A percentile compares a stretch with the other conserved stretches of the same genome.
Evolutionary conservation across 2,797 vertebrate genomes (phyloP).

Genomic region (Notolepis coatsorum): DNA sequence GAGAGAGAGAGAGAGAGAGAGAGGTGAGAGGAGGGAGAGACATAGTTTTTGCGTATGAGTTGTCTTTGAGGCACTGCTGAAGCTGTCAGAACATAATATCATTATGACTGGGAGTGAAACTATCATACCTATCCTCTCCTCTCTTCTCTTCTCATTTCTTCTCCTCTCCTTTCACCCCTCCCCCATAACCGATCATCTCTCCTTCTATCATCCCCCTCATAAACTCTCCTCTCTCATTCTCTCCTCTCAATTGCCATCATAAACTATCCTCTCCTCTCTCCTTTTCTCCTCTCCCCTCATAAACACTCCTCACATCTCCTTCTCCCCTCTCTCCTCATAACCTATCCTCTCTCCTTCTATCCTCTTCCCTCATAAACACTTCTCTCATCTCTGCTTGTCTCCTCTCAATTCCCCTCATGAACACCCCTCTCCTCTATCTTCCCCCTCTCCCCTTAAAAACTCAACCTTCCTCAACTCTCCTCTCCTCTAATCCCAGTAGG

Average conservation of each 20-base stretch:
- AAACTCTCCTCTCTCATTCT: background rate
- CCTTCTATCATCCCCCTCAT: background rate
- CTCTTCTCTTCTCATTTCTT: background rate
- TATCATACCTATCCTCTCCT: slow-evolving; percentile 42
- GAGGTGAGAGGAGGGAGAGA: background rate
- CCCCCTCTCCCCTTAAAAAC: no score
- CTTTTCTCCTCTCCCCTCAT: background rate
- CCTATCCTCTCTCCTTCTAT: background rate
- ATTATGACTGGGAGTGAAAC: slow-evolving; percentile 68
- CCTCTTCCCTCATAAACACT: slow-evolving; percentile 29
- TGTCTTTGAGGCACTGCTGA: slow-evolving; percentile 51
- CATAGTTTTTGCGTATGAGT: slow-evolving; percentile 30
- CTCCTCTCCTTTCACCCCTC: background rate
- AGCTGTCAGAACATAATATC: slow-evolving; percentile 62
- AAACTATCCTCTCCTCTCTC: background rate
- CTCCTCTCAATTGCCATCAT: background rate
- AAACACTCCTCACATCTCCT: background rate
- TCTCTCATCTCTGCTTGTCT: slow-evolving; percentile 44
- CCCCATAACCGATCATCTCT: background rate
- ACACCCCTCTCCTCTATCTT: no score
- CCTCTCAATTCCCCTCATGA: no score
- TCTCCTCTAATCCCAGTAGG: no score
- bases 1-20: background rate
- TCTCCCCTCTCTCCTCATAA: background rate
- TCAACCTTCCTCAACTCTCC: no score